Conservation (phyloP, 2,797 vertebrate genomes). For the Acipenser ruthenus region DNA sequence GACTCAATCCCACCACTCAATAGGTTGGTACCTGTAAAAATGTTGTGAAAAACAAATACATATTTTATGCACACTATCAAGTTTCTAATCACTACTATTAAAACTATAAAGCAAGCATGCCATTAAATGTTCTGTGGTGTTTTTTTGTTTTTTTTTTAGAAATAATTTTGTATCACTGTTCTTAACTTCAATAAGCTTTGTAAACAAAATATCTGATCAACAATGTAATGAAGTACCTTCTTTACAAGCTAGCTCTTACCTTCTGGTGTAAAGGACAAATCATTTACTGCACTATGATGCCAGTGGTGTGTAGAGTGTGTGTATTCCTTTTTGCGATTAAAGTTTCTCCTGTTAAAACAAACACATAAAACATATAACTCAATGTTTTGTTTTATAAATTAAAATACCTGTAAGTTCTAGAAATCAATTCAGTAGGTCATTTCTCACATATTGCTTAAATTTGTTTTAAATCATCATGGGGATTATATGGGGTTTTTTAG, state of each 20-base stretch:
- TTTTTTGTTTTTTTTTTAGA: no score
- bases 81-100: no score
- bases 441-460: neutral
- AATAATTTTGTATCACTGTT: no score
- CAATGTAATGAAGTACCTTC: no score
- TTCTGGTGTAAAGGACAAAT: slow-evolving; percentile 81
- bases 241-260: slow-evolving; percentile 51
- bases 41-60: neutral
- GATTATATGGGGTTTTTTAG: no score
- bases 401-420: no score
- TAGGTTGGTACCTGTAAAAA: slow-evolving; percentile 68
- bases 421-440: neutral
- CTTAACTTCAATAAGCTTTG: no score
- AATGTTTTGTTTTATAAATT: no score
- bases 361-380: neutral
- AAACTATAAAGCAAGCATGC: no score
- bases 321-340: slow-evolving; percentile 73
- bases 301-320: slow-evolving; percentile 80
- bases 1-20: slow-evolving; percentile 86
- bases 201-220: no score
- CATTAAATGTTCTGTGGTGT: no score
- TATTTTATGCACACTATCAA: no score
- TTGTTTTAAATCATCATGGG: neutral
- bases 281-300: slow-evolving; percentile 76
- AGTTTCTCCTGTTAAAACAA: slow-evolving; percentile 72